Percentiles rank a stretch among this genome's conserved stretches.
Conservation (phyloP, 2,888 invertebrate genomes). For the Monoplex corrugatus region DNA sequence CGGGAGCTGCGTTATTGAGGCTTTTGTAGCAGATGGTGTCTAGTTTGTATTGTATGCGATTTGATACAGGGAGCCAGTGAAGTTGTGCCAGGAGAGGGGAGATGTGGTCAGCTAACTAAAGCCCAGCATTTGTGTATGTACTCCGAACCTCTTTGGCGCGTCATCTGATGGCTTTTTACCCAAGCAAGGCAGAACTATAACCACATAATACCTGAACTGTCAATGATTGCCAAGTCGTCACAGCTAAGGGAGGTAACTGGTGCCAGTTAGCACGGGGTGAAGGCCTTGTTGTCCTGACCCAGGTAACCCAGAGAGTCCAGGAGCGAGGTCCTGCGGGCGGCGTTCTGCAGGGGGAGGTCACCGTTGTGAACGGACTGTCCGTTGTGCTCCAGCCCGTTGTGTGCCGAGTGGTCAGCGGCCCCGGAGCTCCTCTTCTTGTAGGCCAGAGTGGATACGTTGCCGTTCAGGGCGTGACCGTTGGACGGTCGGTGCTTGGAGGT, state of each 20-base stretch:
- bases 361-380: background rate
- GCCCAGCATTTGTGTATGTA: background rate
- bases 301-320: slow-evolving; percentile 24
- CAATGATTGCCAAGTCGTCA: background rate
- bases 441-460: slow-evolving; percentile 7
- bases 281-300: slow-evolving; percentile 26
- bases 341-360: background rate
- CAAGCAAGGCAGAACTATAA: too few relatives aligned
- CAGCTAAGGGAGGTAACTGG: background rate
- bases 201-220: too few relatives aligned
- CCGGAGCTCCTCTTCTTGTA: slow-evolving; percentile 34
- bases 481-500: slow-evolving; percentile 4
- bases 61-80: too few relatives aligned
- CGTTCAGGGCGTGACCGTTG: background rate
- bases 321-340: background rate
- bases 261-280: background rate
- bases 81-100: too few relatives aligned
- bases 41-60: too few relatives aligned
- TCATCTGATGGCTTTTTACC: background rate
- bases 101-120: background rate
- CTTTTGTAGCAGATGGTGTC: too few relatives aligned
- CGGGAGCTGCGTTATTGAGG: too few relatives aligned
- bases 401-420: background rate
- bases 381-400: background rate
- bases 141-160: background rate